phyloP scores from a whole-genome alignment of 37 sponge, comb jelly and placozoan genomes.

The Dysidea cf. avara region DNA sequence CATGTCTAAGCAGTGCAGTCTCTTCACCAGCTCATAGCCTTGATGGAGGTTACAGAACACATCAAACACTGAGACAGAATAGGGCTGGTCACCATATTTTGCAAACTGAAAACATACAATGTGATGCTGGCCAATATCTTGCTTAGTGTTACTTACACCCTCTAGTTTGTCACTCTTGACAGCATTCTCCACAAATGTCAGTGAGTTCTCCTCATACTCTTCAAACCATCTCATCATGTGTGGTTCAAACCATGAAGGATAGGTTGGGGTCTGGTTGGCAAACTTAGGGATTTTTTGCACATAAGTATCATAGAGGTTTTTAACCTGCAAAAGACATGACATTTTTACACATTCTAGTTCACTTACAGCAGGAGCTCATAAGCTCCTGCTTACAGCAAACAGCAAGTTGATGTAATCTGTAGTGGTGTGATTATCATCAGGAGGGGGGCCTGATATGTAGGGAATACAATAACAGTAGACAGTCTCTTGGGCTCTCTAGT shows the following conservation, averaged over 20 bases:
- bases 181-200: constrained; percentile 62
- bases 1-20: not conserved
- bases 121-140: not conserved
- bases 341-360: constrained; percentile 3
- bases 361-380: not conserved
- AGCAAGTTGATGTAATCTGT: constrained; percentile 62
- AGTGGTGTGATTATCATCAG: constrained; percentile 29
- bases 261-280: constrained; percentile 24
- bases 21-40: not conserved
- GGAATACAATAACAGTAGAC: not conserved
- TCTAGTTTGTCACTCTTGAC: constrained; percentile 63
- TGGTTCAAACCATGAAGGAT: constrained; percentile 72
- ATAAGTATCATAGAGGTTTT: constrained; percentile 59
- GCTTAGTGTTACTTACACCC: not conserved
- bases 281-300: constrained; percentile 19
- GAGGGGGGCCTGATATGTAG: not conserved
- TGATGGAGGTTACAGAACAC: constrained; percentile 23
- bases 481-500: constrained; percentile 22
- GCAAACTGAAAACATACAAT: constrained; percentile 50
- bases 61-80: constrained; percentile 37
- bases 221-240: constrained; percentile 63
- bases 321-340: constrained; percentile 34
- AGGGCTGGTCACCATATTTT: constrained; percentile 40
- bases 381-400: constrained; percentile 48
- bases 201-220: constrained; percentile 40